Base-by-base conservation (phyloP, 2,113 vertebrate genomes). In the Zootoca vivipara region DNA sequence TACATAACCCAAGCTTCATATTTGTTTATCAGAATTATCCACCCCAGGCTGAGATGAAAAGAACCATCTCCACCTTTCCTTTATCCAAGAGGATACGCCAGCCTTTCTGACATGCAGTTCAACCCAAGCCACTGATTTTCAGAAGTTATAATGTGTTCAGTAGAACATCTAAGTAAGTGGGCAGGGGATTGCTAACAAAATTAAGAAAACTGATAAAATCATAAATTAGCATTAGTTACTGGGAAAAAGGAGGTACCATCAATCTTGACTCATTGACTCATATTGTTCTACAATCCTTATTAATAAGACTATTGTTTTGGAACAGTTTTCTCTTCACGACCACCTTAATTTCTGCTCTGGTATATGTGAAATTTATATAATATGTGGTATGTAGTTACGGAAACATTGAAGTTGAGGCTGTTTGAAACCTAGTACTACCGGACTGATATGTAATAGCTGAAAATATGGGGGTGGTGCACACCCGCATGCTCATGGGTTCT, bases 51-150 rank as follows among this genome's bases (percentile, higher is more conserved):
- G 7, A 1, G 24, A 0, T 18, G 67, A 0, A 8, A 90, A 88
- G 33, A 9, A 2, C 33, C 8, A 0, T 70, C 3, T 10, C 1
- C 72, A 0, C 87, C 1, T 67, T 80, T 38, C 7, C 0, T 1
- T 22, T 1, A 4, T 0, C 0, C 38, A 79, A 72, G 2, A 0
- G 75, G 83, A 18, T 8, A 77, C 35, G 35, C 1, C 0, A 6
- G 3, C 0, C 52, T 28, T 24, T 28, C 42, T 67, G 2, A 5
- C 77, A 0, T 2, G 20, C 9, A 24, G 0, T 22, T 20, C 33
- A 22, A 67, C 89, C 89, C 56, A 92, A 90, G 15, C 22, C 74
- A 42, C 8, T 42, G 35, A 64, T 35, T 38, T 26, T 33, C n/a
- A 46, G 30, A 73, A 65, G 28, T n/a, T 26, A 12, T n/a, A 18